Percentiles rank a stretch among this genome's conserved stretches.
Conservation (phyloP, 1,140 invertebrate species). For the Drosophila nasuta region DNA sequence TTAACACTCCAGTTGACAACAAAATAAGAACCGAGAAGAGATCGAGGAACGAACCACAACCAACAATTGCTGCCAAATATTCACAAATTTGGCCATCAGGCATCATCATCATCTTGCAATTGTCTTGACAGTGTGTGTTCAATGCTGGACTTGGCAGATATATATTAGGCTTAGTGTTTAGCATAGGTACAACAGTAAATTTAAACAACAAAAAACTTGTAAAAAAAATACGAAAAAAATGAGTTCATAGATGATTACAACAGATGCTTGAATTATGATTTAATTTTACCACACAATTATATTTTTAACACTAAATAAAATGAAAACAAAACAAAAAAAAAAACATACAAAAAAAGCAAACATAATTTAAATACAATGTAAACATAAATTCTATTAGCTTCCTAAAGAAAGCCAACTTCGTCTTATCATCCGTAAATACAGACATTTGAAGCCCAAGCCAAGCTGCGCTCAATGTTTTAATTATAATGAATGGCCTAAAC, state of each 20-base stretch:
- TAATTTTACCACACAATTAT: constrained; percentile 49
- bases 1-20: constrained; percentile 74
- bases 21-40: constrained; percentile 29
- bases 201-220: constrained; percentile 57
- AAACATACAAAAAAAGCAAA: constrained; percentile 43
- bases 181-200: constrained; percentile 55
- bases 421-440: constrained; percentile 7
- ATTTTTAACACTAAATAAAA: constrained; percentile 52
- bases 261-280: constrained; percentile 62
- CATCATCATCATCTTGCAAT: constrained; percentile 18
- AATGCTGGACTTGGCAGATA: constrained; percentile 51
- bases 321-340: constrained; percentile 26
- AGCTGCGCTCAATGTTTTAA: constrained; percentile 32
- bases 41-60: constrained; percentile 16
- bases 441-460: constrained; percentile 24
- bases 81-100: constrained; percentile 33
- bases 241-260: constrained; percentile 56
- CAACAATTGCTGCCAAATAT: constrained; percentile 47
- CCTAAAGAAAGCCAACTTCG: constrained; percentile 8
- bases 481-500: constrained; percentile 32
- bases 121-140: constrained; percentile 33
- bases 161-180: constrained; percentile 69
- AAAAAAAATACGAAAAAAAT: constrained; percentile 10
- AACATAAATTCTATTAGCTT: constrained; percentile 30
- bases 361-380: constrained; percentile 7